These are phyloP conservation scores for Pollachius pollachius DNA, from an alignment of 2,113 vertebrate species.

Conservation along the genomic window DNA sequence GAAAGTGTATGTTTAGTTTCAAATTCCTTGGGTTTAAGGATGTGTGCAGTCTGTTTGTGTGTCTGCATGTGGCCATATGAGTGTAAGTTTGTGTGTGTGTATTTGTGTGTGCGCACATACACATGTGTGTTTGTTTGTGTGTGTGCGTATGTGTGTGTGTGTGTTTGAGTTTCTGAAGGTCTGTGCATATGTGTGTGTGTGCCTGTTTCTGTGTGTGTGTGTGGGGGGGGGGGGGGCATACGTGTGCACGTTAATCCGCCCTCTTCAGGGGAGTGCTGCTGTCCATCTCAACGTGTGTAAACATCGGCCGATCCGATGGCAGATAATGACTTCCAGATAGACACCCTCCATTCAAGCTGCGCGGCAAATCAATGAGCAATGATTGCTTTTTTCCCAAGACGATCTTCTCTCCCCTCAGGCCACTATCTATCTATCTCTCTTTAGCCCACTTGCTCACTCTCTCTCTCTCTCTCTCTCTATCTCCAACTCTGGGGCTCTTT, in stretches of 20 bases:
- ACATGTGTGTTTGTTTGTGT: slow-evolving; percentile 32
- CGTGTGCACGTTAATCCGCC: slow-evolving; percentile 58
- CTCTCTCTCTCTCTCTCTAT: slow-evolving; percentile 1
- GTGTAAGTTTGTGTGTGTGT: slow-evolving; percentile 20
- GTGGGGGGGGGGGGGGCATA: slow-evolving; percentile 15
- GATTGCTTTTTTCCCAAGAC: slow-evolving; percentile 76
- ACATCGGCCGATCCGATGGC: slow-evolving; percentile 69
- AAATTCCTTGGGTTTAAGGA: neutral
- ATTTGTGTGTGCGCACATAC: slow-evolving; percentile 12
- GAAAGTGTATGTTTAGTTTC: neutral
- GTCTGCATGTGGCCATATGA: neutral
- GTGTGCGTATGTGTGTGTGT: neutral
- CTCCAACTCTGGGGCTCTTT: slow-evolving; percentile 13
- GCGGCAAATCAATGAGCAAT: slow-evolving; percentile 74
- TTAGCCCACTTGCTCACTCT: neutral
- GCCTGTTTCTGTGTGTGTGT: neutral
- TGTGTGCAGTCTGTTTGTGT: neutral
- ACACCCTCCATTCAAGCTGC: slow-evolving; percentile 71
- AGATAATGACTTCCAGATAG: slow-evolving; percentile 75
- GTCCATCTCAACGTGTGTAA: slow-evolving; percentile 67
- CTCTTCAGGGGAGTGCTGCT: slow-evolving; percentile 63
- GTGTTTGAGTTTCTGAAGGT: neutral
- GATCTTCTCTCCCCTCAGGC: slow-evolving; percentile 57
- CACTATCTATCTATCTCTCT: slow-evolving; percentile 42
- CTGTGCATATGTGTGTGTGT: slow-evolving; percentile 14